Conservation (phyloP, 1,140 invertebrate genomes). For the Rhopalosiphum maidis region DNA sequence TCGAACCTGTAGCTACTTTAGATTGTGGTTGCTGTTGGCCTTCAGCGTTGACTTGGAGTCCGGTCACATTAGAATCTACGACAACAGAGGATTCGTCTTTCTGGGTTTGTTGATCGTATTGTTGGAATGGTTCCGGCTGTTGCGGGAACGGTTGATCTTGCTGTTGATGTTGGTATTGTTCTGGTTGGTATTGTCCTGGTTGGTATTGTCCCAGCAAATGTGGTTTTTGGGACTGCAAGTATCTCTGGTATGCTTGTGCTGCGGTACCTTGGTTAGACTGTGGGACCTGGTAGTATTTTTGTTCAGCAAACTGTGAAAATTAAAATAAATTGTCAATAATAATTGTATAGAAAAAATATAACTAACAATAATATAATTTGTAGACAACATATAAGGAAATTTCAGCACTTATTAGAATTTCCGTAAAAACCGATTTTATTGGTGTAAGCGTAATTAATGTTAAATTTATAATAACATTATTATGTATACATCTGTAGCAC, state of each 20-base stretch:
- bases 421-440: background rate
- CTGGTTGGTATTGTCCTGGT: conserved; percentile 15
- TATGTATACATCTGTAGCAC: background rate
- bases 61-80: conserved; percentile 8
- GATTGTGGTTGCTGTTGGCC: conserved; percentile 34
- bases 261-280: conserved; percentile 18
- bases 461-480: background rate
- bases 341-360: background rate
- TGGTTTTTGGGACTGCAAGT: conserved; percentile 33
- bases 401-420: background rate
- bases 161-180: conserved; percentile 47
- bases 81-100: conserved; percentile 38
- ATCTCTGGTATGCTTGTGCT: conserved; percentile 27
- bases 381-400: background rate
- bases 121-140: conserved; percentile 30
- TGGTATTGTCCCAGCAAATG: background rate
- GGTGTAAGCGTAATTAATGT: background rate
- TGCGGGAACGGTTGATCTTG: conserved; percentile 13
- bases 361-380: background rate
- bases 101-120: conserved; percentile 44
- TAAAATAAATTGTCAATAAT: background rate
- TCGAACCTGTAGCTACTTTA: conserved; percentile 55
- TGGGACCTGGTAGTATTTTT: conserved; percentile 10
- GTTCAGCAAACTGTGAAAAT: conserved; percentile 24
- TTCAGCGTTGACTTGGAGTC: background rate